Evolutionary conservation across 2,888 invertebrate genomes (phyloP).

Genomic region (Isotomurus palustris): DNA sequence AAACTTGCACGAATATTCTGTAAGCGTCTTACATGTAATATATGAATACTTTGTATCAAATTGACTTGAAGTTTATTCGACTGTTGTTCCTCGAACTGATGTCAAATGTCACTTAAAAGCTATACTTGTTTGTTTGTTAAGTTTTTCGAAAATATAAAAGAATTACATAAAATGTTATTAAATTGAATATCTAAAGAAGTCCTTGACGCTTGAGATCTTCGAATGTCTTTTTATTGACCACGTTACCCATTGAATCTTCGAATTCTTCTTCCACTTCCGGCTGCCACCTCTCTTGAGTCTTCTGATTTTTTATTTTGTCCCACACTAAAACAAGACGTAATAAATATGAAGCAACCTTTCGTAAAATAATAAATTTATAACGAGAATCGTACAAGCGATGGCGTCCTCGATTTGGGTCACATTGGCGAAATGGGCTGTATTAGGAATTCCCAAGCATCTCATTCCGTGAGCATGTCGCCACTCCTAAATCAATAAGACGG

Average conservation of each 20-base stretch:
- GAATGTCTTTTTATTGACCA: constrained; percentile 95
- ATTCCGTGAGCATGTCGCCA: constrained; percentile 79
- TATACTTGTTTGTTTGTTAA: too few relatives aligned
- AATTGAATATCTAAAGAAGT: constrained; percentile 61
- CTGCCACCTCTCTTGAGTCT: constrained; percentile 92
- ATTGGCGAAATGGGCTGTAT: constrained; percentile 99
- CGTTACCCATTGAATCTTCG: constrained; percentile 97
- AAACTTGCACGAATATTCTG: too few relatives aligned
- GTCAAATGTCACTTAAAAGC: too few relatives aligned
- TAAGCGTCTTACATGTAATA: too few relatives aligned
- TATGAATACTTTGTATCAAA: too few relatives aligned
- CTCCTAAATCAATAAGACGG: constrained; percentile 52
- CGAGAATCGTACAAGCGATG: constrained; percentile 65
- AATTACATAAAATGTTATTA: not conserved
- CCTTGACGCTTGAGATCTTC: constrained; percentile 99
- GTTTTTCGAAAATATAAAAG: not conserved
- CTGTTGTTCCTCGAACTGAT: too few relatives aligned
- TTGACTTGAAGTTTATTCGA: too few relatives aligned
- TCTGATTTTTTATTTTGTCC: constrained; percentile 94
- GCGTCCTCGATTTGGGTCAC: constrained; percentile 99
- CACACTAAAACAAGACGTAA: constrained; percentile 69
- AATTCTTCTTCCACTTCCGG: constrained; percentile 97
- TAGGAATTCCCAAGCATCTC: constrained; percentile 97
- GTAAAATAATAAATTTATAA: not conserved
- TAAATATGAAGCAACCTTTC: constrained; percentile 1